phyloP scores from a whole-genome alignment of 92 coral and sea anemone species.

The Zoanthus sansibaricus region DNA sequence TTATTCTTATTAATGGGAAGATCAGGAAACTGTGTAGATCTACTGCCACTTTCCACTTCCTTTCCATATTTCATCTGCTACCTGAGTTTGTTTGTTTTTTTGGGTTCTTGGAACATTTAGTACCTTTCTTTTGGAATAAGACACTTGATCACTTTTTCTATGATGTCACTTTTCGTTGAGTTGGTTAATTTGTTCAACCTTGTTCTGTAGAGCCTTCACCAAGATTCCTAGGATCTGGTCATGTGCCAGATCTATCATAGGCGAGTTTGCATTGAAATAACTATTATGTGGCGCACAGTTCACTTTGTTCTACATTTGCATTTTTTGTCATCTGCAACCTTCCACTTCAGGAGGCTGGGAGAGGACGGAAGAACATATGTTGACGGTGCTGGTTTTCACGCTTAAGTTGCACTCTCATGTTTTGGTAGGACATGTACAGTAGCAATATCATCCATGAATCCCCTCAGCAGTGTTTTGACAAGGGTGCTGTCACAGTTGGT shows the following conservation, averaged over 20 bases:
- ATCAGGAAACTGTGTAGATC: neutral
- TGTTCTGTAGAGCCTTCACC: neutral
- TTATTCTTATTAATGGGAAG: neutral
- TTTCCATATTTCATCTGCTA: neutral
- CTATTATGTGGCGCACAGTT: neutral
- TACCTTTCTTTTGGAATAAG: neutral
- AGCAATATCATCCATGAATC: slow-evolving; percentile 33
- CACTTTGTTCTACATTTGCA: neutral
- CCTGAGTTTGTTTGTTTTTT: neutral
- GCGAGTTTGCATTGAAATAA: neutral
- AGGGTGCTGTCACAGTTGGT: slow-evolving; percentile 18
- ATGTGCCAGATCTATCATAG: neutral
- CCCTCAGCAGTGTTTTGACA: slow-evolving; percentile 1
- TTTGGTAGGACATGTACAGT: slow-evolving; percentile 9
- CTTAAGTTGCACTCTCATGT: neutral
- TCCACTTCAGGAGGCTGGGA: too few species aligned
- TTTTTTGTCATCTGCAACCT: too few species aligned
- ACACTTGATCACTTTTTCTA: neutral
- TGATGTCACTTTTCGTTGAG: neutral
- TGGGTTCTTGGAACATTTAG: neutral
- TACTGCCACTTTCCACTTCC: neutral
- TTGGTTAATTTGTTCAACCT: neutral
- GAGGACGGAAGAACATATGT: too few species aligned
- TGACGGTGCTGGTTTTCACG: neutral
- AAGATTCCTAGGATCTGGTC: neutral